These are phyloP conservation scores for Taenioides sp. DNA, from an alignment of 2,797 vertebrate genomes.

Conservation along the genomic window DNA sequence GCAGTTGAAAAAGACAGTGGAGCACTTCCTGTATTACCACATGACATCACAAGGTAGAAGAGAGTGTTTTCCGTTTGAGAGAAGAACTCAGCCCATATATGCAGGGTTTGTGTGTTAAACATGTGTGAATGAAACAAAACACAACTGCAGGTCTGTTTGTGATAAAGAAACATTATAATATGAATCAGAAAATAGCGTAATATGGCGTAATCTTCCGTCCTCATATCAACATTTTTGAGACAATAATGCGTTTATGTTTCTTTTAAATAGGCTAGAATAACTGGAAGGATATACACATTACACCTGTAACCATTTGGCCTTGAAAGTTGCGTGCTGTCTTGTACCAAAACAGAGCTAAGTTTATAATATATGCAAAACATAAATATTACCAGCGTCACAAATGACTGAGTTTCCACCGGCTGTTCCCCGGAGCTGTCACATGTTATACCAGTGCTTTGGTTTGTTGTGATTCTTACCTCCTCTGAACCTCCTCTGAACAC, in stretches of 20 bases:
- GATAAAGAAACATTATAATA: too few relatives aligned
- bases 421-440: neutral
- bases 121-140: too few relatives aligned
- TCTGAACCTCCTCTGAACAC: conserved; percentile 2
- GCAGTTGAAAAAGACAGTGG: too few relatives aligned
- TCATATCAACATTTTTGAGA: neutral
- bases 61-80: too few relatives aligned
- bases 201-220: neutral
- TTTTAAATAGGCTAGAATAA: too few relatives aligned
- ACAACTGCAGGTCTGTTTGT: too few relatives aligned
- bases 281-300: neutral
- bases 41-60: too few relatives aligned
- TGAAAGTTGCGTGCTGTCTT: neutral
- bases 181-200: too few relatives aligned
- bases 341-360: neutral
- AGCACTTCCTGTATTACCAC: too few relatives aligned
- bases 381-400: neutral
- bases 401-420: neutral
- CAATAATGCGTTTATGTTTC: neutral
- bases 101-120: too few relatives aligned
- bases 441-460: neutral
- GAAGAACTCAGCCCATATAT: too few relatives aligned
- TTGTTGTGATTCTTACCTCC: neutral
- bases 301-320: neutral
- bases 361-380: neutral